These are phyloP conservation scores for Euspilapteryx auroguttella DNA, from an alignment of 2,888 invertebrate genomes.

Conservation along the genomic window DNA sequence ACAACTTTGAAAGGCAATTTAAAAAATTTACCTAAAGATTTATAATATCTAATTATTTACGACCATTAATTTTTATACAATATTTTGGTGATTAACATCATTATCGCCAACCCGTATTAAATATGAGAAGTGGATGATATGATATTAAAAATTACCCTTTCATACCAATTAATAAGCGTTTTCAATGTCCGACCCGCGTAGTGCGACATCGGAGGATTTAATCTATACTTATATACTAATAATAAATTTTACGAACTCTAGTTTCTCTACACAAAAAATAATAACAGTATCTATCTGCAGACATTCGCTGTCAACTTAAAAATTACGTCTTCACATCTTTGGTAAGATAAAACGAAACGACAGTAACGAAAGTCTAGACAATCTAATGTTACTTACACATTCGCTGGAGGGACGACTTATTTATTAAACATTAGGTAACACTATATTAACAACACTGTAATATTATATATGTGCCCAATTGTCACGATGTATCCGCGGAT, in stretches of 20 bases:
- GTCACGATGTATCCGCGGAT: slow-evolving; percentile 34
- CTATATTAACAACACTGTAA: slow-evolving; percentile 56
- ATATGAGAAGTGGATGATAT: slow-evolving; percentile 63
- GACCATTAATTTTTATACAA: too few relatives aligned
- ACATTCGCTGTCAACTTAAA: slow-evolving; percentile 13
- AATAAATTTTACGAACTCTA: slow-evolving; percentile 41
- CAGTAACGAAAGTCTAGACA: slow-evolving; percentile 42
- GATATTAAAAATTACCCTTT: slow-evolving; percentile 63
- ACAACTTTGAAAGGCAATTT: slow-evolving; percentile 53
- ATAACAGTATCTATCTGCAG: slow-evolving; percentile 54
- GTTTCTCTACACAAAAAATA: too few relatives aligned
- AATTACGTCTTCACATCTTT: slow-evolving; percentile 37
- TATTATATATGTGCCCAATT: slow-evolving; percentile 49
- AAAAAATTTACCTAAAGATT: slow-evolving; percentile 53
- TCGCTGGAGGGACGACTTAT: slow-evolving; percentile 56
- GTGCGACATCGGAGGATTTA: slow-evolving; percentile 40
- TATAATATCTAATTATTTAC: slow-evolving; percentile 44
- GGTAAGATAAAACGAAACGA: slow-evolving; percentile 53
- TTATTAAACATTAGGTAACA: slow-evolving; percentile 50
- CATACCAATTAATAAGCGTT: slow-evolving; percentile 64
- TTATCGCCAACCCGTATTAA: slow-evolving; percentile 62
- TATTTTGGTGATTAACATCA: slow-evolving; percentile 60
- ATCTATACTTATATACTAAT: slow-evolving; percentile 43
- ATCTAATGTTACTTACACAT: slow-evolving; percentile 48
- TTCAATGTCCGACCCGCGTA: slow-evolving; percentile 57